Base-by-base conservation (phyloP, 2,888 invertebrate species). In the Ophion obscuratus region DNA sequence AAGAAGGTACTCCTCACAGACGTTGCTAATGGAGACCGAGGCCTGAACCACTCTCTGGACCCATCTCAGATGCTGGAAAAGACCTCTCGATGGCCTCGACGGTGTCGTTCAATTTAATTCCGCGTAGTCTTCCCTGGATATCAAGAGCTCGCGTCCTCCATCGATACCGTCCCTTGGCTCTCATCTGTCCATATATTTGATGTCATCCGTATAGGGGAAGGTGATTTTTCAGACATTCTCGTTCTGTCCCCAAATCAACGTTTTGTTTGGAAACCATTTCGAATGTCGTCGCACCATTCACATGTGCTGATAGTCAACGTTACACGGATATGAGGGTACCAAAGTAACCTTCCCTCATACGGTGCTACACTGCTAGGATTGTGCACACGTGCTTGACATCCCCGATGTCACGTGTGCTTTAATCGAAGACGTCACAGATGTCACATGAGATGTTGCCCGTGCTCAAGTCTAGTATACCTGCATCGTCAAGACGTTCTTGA, bases 1-100 rank as follows among this genome's bases (percentile, higher is more conserved):
- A 75, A 81, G 68, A 75, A 81, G 76, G 74, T 47, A 76, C 67
- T 64, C 81, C 82, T 78, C 79, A 81, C 86, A 86, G 88, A 88
- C 84, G 79, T 86, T 88, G 89, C 88, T 90, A 90, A 90, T 91
- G 89, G 89, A 87, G 86, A 85, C 84, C 40, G 90, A 90, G 87
- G 71, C 77, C 86, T 31, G 88, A 87, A 88, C 88, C 89, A 89
- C 90, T 91, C 53, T 53, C 90, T 87, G 88, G 87, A 83, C 87
- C 88, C 88, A 89, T 89, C 89, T 87, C 76, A 86, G 91, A 91
- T 90, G 88, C 76, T 74, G 74, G 53, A 47, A 84, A 70, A 61
- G 59, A 79, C 77, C 44, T 61, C 20, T 31, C 53, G 27, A 40
- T 44, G 75, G 47, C 24, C 81, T 64, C 64, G 47, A 64, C 64